Percentiles rank a stretch among this genome's conserved stretches.
phyloP scores from a whole-genome alignment of 1,140 invertebrate species.

The Drosophila varians region DNA sequence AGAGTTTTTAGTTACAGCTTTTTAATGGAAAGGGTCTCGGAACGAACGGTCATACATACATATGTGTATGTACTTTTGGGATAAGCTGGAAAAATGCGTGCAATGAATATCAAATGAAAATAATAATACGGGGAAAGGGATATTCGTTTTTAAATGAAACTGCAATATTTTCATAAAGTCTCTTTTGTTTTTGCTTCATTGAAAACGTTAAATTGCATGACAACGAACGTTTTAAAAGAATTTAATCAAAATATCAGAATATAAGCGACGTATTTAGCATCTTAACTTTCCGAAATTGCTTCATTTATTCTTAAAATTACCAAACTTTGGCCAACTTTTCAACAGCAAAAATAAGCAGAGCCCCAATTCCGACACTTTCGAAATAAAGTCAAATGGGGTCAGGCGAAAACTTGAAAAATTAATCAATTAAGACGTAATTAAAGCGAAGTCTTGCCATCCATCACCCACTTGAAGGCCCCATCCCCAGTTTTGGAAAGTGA shows the following conservation, averaged over 20 bases:
- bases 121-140: conserved; percentile 1
- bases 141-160: neutral
- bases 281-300: neutral
- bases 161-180: neutral
- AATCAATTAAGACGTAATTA: conserved; percentile 71
- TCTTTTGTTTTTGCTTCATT: too few species aligned
- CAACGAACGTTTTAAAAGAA: too few species aligned
- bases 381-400: neutral
- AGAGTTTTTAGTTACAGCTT: conserved; percentile 9
- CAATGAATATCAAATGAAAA: conserved; percentile 35
- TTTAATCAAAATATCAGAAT: too few species aligned
- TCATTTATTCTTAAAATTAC: neutral
- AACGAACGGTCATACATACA: neutral
- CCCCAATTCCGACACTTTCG: neutral
- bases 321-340: neutral
- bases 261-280: too few species aligned
- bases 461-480: neutral
- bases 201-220: too few species aligned
- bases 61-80: neutral
- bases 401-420: conserved; percentile 20
- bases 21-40: conserved; percentile 11
- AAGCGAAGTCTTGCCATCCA: conserved; percentile 14
- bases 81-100: conserved; percentile 24
- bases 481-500: conserved; percentile 17
- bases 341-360: neutral